Evolutionary conservation across 2,888 invertebrate species (phyloP).

Genomic region (Drosophila macrospina): DNA sequence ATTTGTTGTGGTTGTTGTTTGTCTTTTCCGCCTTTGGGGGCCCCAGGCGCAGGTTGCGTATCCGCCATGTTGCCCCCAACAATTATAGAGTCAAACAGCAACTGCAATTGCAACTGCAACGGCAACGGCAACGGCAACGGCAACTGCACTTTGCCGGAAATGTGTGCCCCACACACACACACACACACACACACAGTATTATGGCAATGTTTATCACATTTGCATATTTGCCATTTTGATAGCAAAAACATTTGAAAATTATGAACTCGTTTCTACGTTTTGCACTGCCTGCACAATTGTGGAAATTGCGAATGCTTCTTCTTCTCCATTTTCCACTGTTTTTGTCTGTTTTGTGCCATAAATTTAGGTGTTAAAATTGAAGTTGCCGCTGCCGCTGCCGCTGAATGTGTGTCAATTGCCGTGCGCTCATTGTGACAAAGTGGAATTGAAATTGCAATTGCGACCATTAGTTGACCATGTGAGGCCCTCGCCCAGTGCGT

Average conservation of each 20-base stretch:
- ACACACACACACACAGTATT: constrained; percentile 16
- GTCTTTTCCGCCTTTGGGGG: constrained; percentile 45
- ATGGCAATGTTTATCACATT: constrained; percentile 50
- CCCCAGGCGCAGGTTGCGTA: constrained; percentile 51
- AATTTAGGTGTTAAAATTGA: constrained; percentile 61
- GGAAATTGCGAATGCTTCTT: constrained; percentile 39
- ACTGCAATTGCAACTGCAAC: constrained; percentile 52
- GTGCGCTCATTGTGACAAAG: constrained; percentile 46
- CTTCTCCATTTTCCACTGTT: constrained; percentile 14
- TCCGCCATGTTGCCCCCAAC: constrained; percentile 69
- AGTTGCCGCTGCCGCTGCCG: constrained; percentile 36
- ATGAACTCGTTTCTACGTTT: constrained; percentile 47
- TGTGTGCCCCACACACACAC: constrained; percentile 47
- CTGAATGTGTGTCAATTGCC: constrained; percentile 69
- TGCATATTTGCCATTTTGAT: constrained; percentile 59
- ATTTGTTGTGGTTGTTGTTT: constrained; percentile 35
- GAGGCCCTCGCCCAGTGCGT: constrained; percentile 7
- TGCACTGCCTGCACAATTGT: constrained; percentile 48
- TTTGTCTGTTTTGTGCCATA: constrained; percentile 38
- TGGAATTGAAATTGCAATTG: constrained; percentile 39
- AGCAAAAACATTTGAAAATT: constrained; percentile 49
- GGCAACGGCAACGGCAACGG: constrained; percentile 51
- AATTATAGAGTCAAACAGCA: constrained; percentile 51
- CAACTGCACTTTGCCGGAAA: constrained; percentile 71
- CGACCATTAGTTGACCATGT: constrained; percentile 32